Percentiles rank a stretch among this genome's conserved stretches.
These are phyloP conservation scores for Anguilla megastoma DNA, from an alignment of 2,797 vertebrate species.

Conservation along the genomic window DNA sequence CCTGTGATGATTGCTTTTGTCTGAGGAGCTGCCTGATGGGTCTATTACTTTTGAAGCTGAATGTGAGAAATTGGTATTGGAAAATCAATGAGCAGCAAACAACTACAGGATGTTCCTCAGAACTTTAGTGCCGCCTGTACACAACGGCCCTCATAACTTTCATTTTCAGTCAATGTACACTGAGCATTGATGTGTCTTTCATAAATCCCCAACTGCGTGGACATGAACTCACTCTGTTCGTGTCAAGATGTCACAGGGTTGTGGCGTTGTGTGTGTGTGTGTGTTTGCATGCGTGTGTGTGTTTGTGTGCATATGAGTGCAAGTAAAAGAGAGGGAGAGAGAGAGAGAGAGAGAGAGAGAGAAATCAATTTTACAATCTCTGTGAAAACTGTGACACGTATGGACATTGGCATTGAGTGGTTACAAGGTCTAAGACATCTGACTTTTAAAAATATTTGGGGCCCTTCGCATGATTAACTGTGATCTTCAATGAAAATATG, in stretches of 20 bases:
- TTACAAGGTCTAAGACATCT: too few species aligned
- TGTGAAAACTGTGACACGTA: too few species aligned
- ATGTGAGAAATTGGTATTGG: constrained; percentile 17
- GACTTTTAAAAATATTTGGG: too few species aligned
- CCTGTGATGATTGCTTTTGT: not conserved
- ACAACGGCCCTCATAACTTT: not conserved
- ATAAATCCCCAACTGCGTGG: too few species aligned
- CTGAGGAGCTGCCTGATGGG: constrained; percentile 6
- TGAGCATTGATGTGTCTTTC: not conserved
- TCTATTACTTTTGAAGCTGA: constrained; percentile 4
- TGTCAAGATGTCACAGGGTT: not conserved
- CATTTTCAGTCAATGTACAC: not conserved
- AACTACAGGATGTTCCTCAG: not conserved
- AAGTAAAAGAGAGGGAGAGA: too few species aligned
- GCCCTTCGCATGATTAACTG: too few species aligned
- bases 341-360: too few species aligned
- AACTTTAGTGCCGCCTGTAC: not conserved
- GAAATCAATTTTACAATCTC: too few species aligned
- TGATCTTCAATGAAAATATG: too few species aligned
- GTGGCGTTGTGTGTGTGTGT: not conserved
- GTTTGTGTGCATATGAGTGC: not conserved
- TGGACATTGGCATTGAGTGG: too few species aligned
- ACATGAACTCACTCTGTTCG: not conserved
- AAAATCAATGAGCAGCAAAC: constrained; percentile 14
- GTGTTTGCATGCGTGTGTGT: not conserved